Evolutionary conservation across 2,888 invertebrate genomes (phyloP).

Genomic region (Drosophila mercatorum): DNA sequence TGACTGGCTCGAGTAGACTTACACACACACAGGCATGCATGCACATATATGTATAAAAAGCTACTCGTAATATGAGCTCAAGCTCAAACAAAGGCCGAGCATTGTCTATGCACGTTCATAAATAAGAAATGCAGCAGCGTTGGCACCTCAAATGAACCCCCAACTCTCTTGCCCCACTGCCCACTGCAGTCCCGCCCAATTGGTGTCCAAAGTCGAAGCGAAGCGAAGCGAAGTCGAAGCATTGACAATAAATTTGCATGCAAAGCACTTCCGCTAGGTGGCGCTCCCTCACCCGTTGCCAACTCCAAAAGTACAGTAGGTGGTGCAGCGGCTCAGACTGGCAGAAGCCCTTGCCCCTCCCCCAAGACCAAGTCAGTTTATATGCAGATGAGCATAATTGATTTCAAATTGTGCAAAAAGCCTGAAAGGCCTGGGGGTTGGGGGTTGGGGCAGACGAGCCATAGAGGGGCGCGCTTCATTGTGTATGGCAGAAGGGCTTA

Average conservation of each 20-base stretch:
- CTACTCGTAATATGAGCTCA: conserved; percentile 23
- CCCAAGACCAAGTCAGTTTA: conserved; percentile 69
- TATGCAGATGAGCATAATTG: conserved; percentile 82
- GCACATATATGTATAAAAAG: background rate
- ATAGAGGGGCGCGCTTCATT: conserved; percentile 27
- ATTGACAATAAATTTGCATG: conserved; percentile 79
- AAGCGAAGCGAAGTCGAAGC: conserved; percentile 21
- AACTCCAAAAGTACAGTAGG: conserved; percentile 32
- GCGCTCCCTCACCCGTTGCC: background rate
- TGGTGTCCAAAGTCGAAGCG: conserved; percentile 11
- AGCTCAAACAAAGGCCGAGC: conserved; percentile 48
- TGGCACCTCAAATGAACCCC: conserved; percentile 40
- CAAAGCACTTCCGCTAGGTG: conserved; percentile 68
- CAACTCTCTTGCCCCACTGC: background rate
- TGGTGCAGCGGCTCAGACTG: conserved; percentile 24
- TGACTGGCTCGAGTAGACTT: conserved; percentile 14
- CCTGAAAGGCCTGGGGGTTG: background rate
- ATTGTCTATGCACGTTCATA: conserved; percentile 79
- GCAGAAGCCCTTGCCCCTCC: conserved; percentile 32
- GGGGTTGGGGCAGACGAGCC: background rate
- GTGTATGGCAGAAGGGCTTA: conserved; percentile 56
- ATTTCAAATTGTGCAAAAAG: conserved; percentile 69
- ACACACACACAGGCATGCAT: background rate
- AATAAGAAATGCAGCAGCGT: conserved; percentile 74
- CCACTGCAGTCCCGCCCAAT: conserved; percentile 10